phyloP scores from a whole-genome alignment of 2,797 vertebrate species.

The Macroramphosus scolopax region DNA sequence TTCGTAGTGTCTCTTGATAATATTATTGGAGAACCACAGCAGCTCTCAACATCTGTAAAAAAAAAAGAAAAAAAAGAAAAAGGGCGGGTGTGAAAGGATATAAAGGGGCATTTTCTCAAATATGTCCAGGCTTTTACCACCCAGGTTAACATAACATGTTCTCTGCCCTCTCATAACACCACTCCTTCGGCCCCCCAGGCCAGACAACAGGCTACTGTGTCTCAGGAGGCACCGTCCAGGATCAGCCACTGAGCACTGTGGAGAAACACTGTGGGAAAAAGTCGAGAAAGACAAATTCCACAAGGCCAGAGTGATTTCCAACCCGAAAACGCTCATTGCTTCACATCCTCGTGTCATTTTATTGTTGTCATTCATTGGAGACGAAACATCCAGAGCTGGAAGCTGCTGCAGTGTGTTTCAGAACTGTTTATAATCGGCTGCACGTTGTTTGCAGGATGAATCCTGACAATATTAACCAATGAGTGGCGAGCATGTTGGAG shows the following conservation, averaged over 20 bases:
- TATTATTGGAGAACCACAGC: no score
- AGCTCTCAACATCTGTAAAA: background rate
- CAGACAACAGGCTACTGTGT: slow-evolving; percentile 73
- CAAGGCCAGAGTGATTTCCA: no score
- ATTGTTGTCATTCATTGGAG: no score
- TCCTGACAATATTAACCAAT: no score
- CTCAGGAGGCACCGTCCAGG: slow-evolving; percentile 54
- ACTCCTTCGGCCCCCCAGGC: slow-evolving; percentile 42
- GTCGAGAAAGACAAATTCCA: slow-evolving; percentile 17
- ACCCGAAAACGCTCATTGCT: no score
- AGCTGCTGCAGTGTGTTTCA: no score
- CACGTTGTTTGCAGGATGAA: no score
- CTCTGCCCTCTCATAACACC: slow-evolving; percentile 68
- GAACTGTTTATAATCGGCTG: no score
- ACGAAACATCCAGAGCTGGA: no score
- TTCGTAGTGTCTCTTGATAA: no score
- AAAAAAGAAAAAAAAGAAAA: slow-evolving; percentile 8
- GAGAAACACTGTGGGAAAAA: slow-evolving; percentile 49
- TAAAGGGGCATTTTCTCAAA: slow-evolving; percentile 65
- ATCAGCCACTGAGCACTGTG: slow-evolving; percentile 32
- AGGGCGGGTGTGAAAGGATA: slow-evolving; percentile 45
- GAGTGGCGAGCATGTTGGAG: no score
- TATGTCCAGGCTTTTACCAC: slow-evolving; percentile 67
- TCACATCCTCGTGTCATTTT: no score
- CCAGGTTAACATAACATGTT: slow-evolving; percentile 76